Percentiles rank a stretch among this genome's conserved stretches.
These are phyloP conservation scores for Buteo buteo DNA, from an alignment of 2,113 vertebrate species.

Conservation along the genomic window DNA sequence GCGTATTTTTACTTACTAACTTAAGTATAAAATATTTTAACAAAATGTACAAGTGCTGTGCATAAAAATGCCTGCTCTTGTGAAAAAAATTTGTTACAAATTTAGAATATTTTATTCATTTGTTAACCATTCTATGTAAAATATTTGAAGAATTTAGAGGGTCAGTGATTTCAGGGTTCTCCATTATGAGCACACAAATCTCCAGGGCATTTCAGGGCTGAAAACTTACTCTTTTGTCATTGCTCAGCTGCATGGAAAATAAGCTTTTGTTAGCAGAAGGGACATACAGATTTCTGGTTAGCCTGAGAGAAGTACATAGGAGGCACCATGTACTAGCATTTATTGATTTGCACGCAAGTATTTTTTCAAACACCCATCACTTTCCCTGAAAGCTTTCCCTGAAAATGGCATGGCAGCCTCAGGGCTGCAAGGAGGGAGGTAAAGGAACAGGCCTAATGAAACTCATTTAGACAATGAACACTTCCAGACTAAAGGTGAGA, in stretches of 20 bases:
- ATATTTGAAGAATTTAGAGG: not conserved
- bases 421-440: not conserved
- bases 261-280: not conserved
- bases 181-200: not conserved
- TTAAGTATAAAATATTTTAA: not conserved
- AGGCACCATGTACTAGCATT: not conserved
- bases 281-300: not conserved
- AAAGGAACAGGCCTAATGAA: not conserved
- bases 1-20: not conserved
- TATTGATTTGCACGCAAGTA: not conserved
- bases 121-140: not conserved
- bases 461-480: not conserved
- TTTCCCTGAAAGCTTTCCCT: not conserved
- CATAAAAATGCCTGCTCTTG: not conserved
- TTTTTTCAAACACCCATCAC: not conserved
- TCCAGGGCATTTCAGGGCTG: not conserved
- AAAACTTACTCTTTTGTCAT: not conserved
- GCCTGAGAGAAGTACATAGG: not conserved
- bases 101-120: accelerated
- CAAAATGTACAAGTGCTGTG: not conserved
- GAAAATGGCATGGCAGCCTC: not conserved
- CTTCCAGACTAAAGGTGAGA: not conserved
- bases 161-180: not conserved
- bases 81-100: not conserved
- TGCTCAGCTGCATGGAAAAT: not conserved